A percentile compares a stretch with the other conserved stretches of the same genome.
These are phyloP conservation scores for Pituophis catenifer DNA, from an alignment of 2,113 vertebrate species.

Conservation along the genomic window DNA sequence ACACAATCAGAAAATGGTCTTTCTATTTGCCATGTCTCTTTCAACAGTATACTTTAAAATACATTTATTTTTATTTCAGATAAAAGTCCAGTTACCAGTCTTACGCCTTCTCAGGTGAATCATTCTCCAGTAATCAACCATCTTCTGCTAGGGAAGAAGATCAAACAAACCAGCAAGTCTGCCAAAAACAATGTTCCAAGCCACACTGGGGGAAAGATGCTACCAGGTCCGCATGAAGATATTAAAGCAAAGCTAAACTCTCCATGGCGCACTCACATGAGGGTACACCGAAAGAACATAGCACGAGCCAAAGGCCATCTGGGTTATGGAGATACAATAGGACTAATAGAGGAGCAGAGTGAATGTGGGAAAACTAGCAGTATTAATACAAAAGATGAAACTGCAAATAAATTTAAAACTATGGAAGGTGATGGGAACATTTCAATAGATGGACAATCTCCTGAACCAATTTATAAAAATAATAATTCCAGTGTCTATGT, in stretches of 20 bases:
- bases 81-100: conserved; percentile 87
- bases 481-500: conserved; percentile 49
- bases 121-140: conserved; percentile 92
- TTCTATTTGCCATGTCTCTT: background rate
- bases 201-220: conserved; percentile 61
- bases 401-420: background rate
- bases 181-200: conserved; percentile 74
- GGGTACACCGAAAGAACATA: conserved; percentile 84
- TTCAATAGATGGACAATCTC: conserved; percentile 58
- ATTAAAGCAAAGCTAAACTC: conserved; percentile 78
- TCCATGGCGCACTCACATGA: conserved; percentile 88
- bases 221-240: conserved; percentile 70
- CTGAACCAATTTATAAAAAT: conserved; percentile 52
- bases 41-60: background rate
- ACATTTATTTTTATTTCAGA: conserved; percentile 72
- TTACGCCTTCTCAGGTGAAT: conserved; percentile 90
- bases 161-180: conserved; percentile 68
- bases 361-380: conserved; percentile 58
- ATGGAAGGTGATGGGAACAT: conserved; percentile 27
- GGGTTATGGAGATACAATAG: conserved; percentile 80
- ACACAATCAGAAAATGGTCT: background rate
- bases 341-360: conserved; percentile 72
- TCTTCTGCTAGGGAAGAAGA: conserved; percentile 91
- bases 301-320: conserved; percentile 80
- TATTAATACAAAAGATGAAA: conserved; percentile 34